Percentiles rank a stretch among this genome's conserved stretches.
Conservation (phyloP, 2,797 vertebrate genomes). For the Loriculus beryllinus region DNA sequence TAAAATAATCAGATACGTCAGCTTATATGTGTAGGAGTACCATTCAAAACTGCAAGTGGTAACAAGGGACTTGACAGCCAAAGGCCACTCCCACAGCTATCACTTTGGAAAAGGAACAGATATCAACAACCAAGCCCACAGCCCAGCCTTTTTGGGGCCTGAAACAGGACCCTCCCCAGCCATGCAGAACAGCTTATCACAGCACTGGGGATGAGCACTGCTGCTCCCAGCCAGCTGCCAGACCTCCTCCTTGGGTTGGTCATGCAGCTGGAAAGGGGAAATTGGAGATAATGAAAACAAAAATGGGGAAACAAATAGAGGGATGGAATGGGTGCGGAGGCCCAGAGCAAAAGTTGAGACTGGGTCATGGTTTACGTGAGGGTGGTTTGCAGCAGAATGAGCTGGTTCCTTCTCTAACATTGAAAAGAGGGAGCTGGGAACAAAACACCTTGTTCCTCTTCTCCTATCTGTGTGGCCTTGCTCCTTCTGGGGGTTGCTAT, state of each 20-base stretch:
- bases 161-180: not conserved
- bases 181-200: not conserved
- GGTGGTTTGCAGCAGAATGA: not conserved
- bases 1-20: not conserved
- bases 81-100: not conserved
- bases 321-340: not conserved
- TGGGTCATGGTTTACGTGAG: not conserved
- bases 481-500: not conserved
- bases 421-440: not conserved
- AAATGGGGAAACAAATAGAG: not conserved
- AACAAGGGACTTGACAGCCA: not conserved
- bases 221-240: not conserved
- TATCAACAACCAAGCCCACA: not conserved
- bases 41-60: not conserved
- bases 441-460: not conserved
- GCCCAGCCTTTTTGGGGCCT: not conserved
- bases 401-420: not conserved
- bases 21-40: not conserved
- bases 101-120: not conserved
- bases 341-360: not conserved
- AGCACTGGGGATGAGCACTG: not conserved
- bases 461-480: not conserved
- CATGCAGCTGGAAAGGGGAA: not conserved
- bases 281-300: not conserved
- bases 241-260: not conserved